Evolutionary conservation across 2,888 invertebrate genomes (phyloP).

Genomic region (Caenorhabditis uteleia): DNA sequence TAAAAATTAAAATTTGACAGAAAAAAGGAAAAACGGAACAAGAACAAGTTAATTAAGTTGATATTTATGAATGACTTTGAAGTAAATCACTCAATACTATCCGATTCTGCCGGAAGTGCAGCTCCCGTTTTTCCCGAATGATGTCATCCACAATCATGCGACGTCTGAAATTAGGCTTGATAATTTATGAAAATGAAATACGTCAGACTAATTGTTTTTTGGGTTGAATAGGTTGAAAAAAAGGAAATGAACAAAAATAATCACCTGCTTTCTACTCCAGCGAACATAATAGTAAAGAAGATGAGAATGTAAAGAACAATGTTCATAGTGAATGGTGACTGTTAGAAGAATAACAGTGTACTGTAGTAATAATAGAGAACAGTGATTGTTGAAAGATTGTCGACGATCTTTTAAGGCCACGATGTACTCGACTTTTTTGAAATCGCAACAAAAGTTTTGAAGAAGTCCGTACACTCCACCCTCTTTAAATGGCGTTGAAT

Average conservation of each 20-base stretch:
- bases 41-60: constrained; percentile 3
- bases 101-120: constrained; percentile 25
- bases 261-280: constrained; percentile 33
- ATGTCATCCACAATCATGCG: constrained; percentile 34
- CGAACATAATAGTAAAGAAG: constrained; percentile 16
- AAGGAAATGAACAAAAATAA: constrained; percentile 3
- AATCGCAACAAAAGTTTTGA: too few species aligned
- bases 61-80: constrained; percentile 4
- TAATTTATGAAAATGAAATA: constrained; percentile 15
- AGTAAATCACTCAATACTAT: constrained; percentile 12
- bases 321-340: too few species aligned
- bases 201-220: too few species aligned
- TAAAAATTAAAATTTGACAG: constrained; percentile 3
- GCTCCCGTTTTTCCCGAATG: constrained; percentile 28
- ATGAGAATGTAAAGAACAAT: constrained; percentile 23
- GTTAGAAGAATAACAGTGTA: too few species aligned
- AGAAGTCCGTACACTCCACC: background rate
- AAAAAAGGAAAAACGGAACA: constrained; percentile 1
- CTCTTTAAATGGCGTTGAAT: background rate
- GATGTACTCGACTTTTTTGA: too few species aligned
- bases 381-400: too few species aligned
- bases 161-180: constrained; percentile 9
- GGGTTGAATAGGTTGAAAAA: background rate
- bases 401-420: too few species aligned
- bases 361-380: too few species aligned